Evolutionary conservation across 1,140 invertebrate species (phyloP), one percentile per base, ranked within the genome.

Genomic region (Caenorhabditis inopinata): DNA sequence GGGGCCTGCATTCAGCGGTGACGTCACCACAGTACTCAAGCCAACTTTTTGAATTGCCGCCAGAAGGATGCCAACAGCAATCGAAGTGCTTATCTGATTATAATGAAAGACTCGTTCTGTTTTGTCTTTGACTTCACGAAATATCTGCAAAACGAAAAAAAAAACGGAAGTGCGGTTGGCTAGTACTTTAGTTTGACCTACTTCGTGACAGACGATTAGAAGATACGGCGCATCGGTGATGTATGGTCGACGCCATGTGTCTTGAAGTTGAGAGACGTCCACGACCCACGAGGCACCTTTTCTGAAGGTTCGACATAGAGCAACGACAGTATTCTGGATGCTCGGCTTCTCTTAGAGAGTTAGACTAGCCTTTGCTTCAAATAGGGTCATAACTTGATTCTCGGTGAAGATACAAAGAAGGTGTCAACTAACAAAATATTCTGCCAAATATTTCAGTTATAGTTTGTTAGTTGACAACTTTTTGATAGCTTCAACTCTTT

Each of bases 11-110:
- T 75, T 75, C 11, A 75, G 18, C 18, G 74, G 74, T 35, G 74
- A 75, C 74, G 74, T 75, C 45, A 75, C 74, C 27, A 75, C 74
- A 11, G 74, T 48, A 49, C 74, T 48, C 47, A 75, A 49, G 5
- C 74, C 74, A 18, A 75, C 74, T 21, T 75, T 75, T 21, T 75
- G 47, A 75, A 75, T 48, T 48, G 74, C 74, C 23, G 74, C 45
- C 74, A 75, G 27, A 11, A 75, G n/a, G 18, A 75, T 51, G 5
- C 74, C 74, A 7, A 75, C 47, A 3, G 74, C 45, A n/a, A 75
- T 75, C 7, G 74, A 47, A 1, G 74, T 75, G 29, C 35, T 45
- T 23, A 75, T 75, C 38, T 75, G 45, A 49, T 75, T 75, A 35
- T 48, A 48, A 14, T 75, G 74, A n/a, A 75, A 48, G n/a, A 75